A percentile compares a stretch with the other conserved stretches of the same genome.
phyloP scores from a whole-genome alignment of 2,113 vertebrate genomes.

The Pteruthius melanotis region DNA sequence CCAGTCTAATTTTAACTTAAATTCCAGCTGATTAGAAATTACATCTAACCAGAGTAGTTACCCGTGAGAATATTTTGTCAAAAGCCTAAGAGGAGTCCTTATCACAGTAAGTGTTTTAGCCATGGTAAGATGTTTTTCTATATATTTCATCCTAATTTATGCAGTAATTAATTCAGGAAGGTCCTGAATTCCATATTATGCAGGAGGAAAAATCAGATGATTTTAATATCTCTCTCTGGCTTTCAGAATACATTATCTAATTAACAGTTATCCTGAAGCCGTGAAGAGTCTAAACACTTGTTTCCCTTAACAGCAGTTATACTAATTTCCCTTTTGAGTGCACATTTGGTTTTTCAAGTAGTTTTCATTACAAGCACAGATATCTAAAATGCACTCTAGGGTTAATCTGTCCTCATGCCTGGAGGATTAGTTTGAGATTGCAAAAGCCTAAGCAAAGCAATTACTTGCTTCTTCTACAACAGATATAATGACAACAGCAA shows the following conservation, averaged over 20 bases:
- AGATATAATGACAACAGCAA: neutral
- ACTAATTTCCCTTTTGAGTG: conserved; percentile 70
- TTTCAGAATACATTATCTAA: conserved; percentile 44
- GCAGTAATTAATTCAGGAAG: conserved; percentile 25
- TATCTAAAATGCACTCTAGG: conserved; percentile 48
- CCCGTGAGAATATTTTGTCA: neutral
- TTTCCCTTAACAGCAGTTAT: conserved; percentile 69
- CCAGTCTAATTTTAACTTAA: neutral
- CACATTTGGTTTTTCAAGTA: conserved; percentile 65
- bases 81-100: neutral
- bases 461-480: conserved; percentile 52
- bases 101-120: neutral
- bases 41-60: neutral
- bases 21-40: neutral
- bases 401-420: conserved; percentile 57
- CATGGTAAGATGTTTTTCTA: neutral
- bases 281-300: conserved; percentile 65
- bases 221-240: conserved; percentile 21
- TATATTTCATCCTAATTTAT: conserved; percentile 7
- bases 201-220: conserved; percentile 20
- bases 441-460: conserved; percentile 37
- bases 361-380: conserved; percentile 58
- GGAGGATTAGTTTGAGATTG: conserved; percentile 51
- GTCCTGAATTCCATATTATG: neutral
- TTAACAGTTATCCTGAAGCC: conserved; percentile 69